These are phyloP conservation scores for Porites divaricata DNA, from an alignment of 92 coral and sea anemone species.

Conservation along the genomic window DNA sequence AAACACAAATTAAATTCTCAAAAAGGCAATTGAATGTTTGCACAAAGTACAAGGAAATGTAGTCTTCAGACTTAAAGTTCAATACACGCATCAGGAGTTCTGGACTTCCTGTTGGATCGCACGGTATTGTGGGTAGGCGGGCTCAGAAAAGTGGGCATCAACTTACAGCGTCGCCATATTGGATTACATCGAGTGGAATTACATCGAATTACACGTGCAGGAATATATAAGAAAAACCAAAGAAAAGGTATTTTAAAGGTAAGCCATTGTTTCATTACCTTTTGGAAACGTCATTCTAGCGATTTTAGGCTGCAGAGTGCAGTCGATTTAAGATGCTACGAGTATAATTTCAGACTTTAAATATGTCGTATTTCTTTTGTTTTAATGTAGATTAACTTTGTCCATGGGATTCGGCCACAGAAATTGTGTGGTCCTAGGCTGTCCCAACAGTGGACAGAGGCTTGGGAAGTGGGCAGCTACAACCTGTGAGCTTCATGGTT, in stretches of 20 bases:
- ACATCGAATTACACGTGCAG: slow-evolving; percentile 2
- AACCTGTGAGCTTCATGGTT: slow-evolving; percentile 44
- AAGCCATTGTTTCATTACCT: slow-evolving; percentile 4
- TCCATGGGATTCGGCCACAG: slow-evolving; percentile 64
- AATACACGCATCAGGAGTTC: too few relatives aligned
- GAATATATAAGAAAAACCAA: slow-evolving; percentile 17
- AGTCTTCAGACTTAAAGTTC: too few relatives aligned
- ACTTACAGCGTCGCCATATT: too few relatives aligned
- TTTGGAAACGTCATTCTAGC: too few relatives aligned
- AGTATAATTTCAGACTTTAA: neutral
- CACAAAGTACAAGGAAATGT: too few relatives aligned
- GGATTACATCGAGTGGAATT: too few relatives aligned
- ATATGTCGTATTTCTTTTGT: slow-evolving; percentile 41
- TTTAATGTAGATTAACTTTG: slow-evolving; percentile 43
- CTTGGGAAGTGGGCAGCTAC: slow-evolving; percentile 51
- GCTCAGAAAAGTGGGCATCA: too few relatives aligned
- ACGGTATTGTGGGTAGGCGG: too few relatives aligned
- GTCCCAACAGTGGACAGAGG: slow-evolving; percentile 56
- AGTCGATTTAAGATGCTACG: slow-evolving; percentile 16
- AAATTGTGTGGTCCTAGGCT: slow-evolving; percentile 54
- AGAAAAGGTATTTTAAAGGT: slow-evolving; percentile 10
- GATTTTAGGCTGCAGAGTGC: slow-evolving; percentile 29
- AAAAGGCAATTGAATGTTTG: too few relatives aligned
- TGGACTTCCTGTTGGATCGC: too few relatives aligned
- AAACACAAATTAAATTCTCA: too few relatives aligned